Conservation (phyloP, 2,888 invertebrate species). For the Hylaea fasciaria region DNA sequence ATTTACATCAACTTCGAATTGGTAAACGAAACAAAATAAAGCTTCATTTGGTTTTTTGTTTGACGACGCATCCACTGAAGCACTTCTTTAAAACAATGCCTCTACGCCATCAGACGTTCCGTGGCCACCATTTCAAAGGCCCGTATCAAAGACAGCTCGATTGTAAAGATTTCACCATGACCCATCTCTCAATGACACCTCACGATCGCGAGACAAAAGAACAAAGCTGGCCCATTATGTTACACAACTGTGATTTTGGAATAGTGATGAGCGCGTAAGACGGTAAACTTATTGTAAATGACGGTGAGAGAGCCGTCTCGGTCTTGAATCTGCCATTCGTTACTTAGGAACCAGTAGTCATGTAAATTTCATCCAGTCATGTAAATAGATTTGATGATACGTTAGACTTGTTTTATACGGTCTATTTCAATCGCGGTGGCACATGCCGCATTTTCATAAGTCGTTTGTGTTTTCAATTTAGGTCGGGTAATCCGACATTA, state of each 20-base stretch:
- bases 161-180: conserved; percentile 70
- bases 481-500: too few species aligned
- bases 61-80: not conserved
- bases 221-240: conserved; percentile 75
- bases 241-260: conserved; percentile 60
- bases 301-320: conserved; percentile 10
- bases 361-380: too few species aligned
- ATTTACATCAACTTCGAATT: not conserved
- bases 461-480: too few species aligned
- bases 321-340: conserved; percentile 19
- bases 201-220: conserved; percentile 74
- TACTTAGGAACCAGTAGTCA: too few species aligned
- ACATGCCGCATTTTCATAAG: too few species aligned
- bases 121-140: conserved; percentile 26
- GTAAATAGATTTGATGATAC: too few species aligned
- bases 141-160: conserved; percentile 45
- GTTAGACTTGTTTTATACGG: too few species aligned
- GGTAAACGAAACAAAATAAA: not conserved
- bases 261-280: conserved; percentile 36
- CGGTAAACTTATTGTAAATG: not conserved
- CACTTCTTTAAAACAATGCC: conserved; percentile 25
- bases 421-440: too few species aligned
- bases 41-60: not conserved
- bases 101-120: conserved; percentile 16
- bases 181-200: conserved; percentile 78